These are phyloP conservation scores for Leistus spinibarbis DNA, from an alignment of 2,888 invertebrate species.

Conservation along the genomic window DNA sequence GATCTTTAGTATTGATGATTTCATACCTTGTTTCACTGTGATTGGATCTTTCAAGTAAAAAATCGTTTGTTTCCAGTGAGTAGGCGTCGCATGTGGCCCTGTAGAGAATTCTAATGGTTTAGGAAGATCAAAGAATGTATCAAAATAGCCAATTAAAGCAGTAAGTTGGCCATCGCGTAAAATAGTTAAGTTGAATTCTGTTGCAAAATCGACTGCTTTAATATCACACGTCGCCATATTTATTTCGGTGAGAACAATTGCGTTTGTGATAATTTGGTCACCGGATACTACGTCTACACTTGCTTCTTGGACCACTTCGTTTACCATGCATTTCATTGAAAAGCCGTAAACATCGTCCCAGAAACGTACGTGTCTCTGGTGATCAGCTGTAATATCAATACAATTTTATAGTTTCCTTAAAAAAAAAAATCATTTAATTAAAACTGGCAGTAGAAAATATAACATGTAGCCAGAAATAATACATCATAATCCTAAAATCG, in stretches of 20 bases:
- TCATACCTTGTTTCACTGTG: conserved; percentile 68
- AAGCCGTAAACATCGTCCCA: conserved; percentile 96
- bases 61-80: conserved; percentile 96
- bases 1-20: neutral
- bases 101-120: conserved; percentile 76
- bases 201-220: conserved; percentile 73
- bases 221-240: conserved; percentile 77
- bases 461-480: too few species aligned
- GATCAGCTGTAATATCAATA: conserved; percentile 61
- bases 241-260: conserved; percentile 70
- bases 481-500: too few species aligned
- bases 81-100: conserved; percentile 73
- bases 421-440: too few species aligned
- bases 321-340: conserved; percentile 90
- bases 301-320: conserved; percentile 80
- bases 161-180: conserved; percentile 72
- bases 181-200: conserved; percentile 71
- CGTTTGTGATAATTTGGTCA: conserved; percentile 69
- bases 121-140: conserved; percentile 80
- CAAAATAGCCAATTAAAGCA: conserved; percentile 89
- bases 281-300: conserved; percentile 70
- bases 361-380: conserved; percentile 76
- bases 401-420: too few species aligned
- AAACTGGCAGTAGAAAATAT: neutral
- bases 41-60: conserved; percentile 81